Conservation (phyloP, 2,888 invertebrate species). For the Scaptomyza flava region DNA sequence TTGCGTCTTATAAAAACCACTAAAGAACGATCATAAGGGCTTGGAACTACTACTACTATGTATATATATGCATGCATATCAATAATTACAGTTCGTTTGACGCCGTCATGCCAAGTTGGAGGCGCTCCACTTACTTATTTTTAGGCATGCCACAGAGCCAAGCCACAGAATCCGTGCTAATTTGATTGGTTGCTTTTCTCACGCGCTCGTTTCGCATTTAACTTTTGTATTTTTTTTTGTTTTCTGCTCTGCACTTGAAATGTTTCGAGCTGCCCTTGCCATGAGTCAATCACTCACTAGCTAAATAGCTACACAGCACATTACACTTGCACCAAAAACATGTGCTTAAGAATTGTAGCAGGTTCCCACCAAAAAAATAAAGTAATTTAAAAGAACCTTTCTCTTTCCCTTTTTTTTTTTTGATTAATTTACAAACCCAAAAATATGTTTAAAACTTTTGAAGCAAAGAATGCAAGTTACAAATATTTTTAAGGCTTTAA, state of each 20-base stretch:
- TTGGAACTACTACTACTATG: neutral
- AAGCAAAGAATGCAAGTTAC: no score
- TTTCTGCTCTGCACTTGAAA: slow-evolving; percentile 65
- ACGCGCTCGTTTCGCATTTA: slow-evolving; percentile 70
- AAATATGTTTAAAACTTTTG: no score
- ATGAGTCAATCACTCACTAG: slow-evolving; percentile 65
- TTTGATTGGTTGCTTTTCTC: slow-evolving; percentile 67
- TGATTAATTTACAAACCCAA: no score
- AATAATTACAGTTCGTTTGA: slow-evolving; percentile 41
- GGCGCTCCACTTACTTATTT: slow-evolving; percentile 56
- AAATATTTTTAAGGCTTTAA: no score
- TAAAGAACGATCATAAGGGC: neutral
- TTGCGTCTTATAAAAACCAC: no score
- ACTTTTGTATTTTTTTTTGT: slow-evolving; percentile 21
- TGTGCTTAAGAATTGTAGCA: neutral
- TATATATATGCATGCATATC: neutral
- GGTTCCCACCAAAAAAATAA: no score
- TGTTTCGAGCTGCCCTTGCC: slow-evolving; percentile 63
- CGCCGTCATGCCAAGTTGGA: slow-evolving; percentile 33
- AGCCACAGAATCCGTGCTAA: slow-evolving; percentile 29
- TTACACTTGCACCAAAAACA: neutral
- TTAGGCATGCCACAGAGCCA: slow-evolving; percentile 39
- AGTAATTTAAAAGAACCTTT: no score
- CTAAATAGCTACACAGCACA: slow-evolving; percentile 11
- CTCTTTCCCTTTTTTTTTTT: neutral